Percentiles rank a stretch among this genome's conserved stretches.
These are phyloP conservation scores for Podiceps cristatus DNA, from an alignment of 2,113 vertebrate genomes.

Conservation along the genomic window DNA sequence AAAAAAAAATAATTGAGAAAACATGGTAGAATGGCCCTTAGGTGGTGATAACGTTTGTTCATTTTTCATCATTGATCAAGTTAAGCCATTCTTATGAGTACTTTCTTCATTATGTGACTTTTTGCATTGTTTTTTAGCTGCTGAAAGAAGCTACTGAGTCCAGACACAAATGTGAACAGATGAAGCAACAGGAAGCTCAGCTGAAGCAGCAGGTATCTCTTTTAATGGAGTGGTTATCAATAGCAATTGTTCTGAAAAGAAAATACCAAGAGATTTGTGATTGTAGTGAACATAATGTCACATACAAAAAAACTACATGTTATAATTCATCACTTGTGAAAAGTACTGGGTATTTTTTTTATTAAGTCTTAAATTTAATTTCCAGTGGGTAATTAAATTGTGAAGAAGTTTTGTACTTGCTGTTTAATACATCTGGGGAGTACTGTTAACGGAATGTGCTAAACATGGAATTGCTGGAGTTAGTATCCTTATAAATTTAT, in stretches of 20 bases:
- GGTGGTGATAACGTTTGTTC: background rate
- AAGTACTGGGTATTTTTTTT: background rate
- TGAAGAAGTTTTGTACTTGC: background rate
- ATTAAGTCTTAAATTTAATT: background rate
- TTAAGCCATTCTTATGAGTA: background rate
- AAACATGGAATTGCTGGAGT: background rate
- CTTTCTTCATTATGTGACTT: background rate
- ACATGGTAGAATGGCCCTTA: background rate
- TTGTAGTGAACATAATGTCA: background rate
- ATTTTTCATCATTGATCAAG: background rate
- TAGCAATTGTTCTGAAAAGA: background rate
- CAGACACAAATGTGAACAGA: conserved; percentile 94
- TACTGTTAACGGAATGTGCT: background rate
- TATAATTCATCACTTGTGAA: background rate
- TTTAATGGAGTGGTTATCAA: background rate
- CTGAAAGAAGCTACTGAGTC: conserved; percentile 95
- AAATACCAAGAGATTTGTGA: background rate
- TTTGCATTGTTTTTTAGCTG: conserved; percentile 77
- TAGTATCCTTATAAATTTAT: background rate
- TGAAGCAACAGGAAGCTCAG: conserved; percentile 96
- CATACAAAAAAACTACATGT: background rate
- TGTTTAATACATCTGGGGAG: background rate
- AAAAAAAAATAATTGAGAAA: background rate
- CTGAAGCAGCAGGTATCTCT: conserved; percentile 91
- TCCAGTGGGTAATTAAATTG: background rate